A percentile compares a stretch with the other conserved stretches of the same genome.
These are phyloP conservation scores for Orthosia gracilis DNA, from an alignment of 2,888 invertebrate genomes.

Conservation along the genomic window DNA sequence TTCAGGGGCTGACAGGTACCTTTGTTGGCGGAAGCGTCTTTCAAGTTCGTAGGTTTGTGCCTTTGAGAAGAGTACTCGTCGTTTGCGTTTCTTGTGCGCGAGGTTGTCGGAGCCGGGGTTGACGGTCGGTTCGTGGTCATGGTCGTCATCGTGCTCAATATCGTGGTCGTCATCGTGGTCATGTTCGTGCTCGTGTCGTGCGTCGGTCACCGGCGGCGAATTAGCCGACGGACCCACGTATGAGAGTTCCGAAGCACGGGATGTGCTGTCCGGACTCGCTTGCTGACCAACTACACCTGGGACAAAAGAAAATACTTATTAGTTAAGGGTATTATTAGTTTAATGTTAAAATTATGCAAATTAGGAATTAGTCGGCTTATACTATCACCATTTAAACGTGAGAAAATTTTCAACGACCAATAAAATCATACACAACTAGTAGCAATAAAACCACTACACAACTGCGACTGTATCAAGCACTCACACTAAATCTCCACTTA, in stretches of 20 bases:
- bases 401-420: slow-evolving; percentile 34
- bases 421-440: slow-evolving; percentile 52
- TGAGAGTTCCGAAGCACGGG: slow-evolving; percentile 95
- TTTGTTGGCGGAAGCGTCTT: slow-evolving; percentile 98
- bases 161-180: slow-evolving; percentile 89
- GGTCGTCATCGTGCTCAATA: slow-evolving; percentile 92
- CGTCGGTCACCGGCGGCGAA: slow-evolving; percentile 82
- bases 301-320: slow-evolving; percentile 69
- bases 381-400: slow-evolving; percentile 23
- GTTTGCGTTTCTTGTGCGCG: slow-evolving; percentile 97
- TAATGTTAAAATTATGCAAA: slow-evolving; percentile 10
- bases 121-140: slow-evolving; percentile 85
- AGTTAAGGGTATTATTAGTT: slow-evolving; percentile 12
- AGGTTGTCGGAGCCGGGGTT: slow-evolving; percentile 85
- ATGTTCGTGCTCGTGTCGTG: slow-evolving; percentile 79
- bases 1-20: slow-evolving; percentile 99
- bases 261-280: slow-evolving; percentile 96
- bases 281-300: slow-evolving; percentile 92
- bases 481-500: slow-evolving; percentile 83
- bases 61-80: slow-evolving; percentile 99
- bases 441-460: slow-evolving; percentile 70
- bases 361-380: background rate
- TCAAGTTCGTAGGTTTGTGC: slow-evolving; percentile 99
- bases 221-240: slow-evolving; percentile 87
- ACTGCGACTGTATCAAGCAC: slow-evolving; percentile 74